Conservation (phyloP, 2,888 invertebrate genomes). For the Catocala fraxini region DNA sequence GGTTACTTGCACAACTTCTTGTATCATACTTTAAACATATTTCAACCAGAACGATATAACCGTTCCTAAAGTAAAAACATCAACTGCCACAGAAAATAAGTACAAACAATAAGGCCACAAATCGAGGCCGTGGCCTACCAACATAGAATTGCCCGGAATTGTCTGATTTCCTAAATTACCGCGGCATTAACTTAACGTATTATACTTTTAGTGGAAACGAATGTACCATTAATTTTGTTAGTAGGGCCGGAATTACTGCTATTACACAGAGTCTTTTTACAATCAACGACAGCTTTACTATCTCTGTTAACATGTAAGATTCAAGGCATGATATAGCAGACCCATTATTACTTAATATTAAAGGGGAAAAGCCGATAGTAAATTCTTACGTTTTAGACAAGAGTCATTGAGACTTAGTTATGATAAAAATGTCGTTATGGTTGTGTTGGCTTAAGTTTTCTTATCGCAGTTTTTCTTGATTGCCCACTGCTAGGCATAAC, state of each 20-base stretch:
- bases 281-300: constrained; percentile 46
- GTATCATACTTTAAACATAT: too few species aligned
- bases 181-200: constrained; percentile 43
- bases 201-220: constrained; percentile 44
- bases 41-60: background rate
- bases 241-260: constrained; percentile 36
- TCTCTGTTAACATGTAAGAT: constrained; percentile 23
- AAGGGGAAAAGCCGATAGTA: too few species aligned
- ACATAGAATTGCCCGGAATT: constrained; percentile 29
- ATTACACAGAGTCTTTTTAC: constrained; percentile 46
- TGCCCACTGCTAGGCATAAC: too few species aligned
- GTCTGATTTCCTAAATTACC: constrained; percentile 42
- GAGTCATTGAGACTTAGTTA: too few species aligned
- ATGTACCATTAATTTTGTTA: constrained; percentile 44
- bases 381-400: too few species aligned
- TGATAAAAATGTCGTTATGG: too few species aligned
- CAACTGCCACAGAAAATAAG: background rate
- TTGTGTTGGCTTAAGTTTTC: too few species aligned
- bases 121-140: constrained; percentile 19
- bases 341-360: too few species aligned
- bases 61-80: background rate
- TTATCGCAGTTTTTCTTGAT: too few species aligned
- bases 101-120: constrained; percentile 14
- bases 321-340: constrained; percentile 2
- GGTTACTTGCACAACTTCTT: too few species aligned